These are phyloP conservation scores for Drosophila dives DNA, from an alignment of 2,888 invertebrate genomes.

Conservation along the genomic window DNA sequence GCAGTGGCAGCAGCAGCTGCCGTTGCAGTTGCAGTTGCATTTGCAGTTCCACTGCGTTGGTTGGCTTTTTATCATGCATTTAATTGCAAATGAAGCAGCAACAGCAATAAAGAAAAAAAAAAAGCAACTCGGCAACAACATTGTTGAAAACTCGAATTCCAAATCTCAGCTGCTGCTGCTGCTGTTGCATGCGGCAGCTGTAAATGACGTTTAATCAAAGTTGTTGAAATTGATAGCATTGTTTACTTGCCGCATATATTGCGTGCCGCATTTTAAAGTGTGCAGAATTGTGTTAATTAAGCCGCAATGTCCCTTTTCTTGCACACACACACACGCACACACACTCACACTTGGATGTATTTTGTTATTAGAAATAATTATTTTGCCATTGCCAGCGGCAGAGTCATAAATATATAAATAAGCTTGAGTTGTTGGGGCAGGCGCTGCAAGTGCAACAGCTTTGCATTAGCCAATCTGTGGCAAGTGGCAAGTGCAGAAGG, in stretches of 20 bases:
- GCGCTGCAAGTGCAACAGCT: slow-evolving; percentile 58
- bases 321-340: neutral
- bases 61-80: slow-evolving; percentile 67
- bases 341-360: neutral
- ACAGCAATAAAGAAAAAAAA: slow-evolving; percentile 26
- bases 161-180: slow-evolving; percentile 43
- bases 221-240: slow-evolving; percentile 79
- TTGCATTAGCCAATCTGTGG: slow-evolving; percentile 53
- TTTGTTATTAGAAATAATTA: slow-evolving; percentile 61
- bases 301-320: slow-evolving; percentile 26
- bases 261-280: slow-evolving; percentile 71
- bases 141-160: slow-evolving; percentile 27
- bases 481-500: slow-evolving; percentile 49
- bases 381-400: slow-evolving; percentile 36
- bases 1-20: slow-evolving; percentile 45
- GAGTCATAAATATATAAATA: slow-evolving; percentile 65
- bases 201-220: slow-evolving; percentile 80
- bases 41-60: slow-evolving; percentile 18
- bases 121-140: slow-evolving; percentile 57
- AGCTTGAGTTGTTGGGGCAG: slow-evolving; percentile 25
- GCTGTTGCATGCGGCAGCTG: slow-evolving; percentile 55
- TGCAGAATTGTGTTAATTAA: slow-evolving; percentile 69
- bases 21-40: slow-evolving; percentile 16
- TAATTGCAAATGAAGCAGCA: slow-evolving; percentile 77
- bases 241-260: slow-evolving; percentile 67